Base-by-base conservation (phyloP, 2,888 invertebrate genomes). In the Hypolimnas misippus region DNA sequence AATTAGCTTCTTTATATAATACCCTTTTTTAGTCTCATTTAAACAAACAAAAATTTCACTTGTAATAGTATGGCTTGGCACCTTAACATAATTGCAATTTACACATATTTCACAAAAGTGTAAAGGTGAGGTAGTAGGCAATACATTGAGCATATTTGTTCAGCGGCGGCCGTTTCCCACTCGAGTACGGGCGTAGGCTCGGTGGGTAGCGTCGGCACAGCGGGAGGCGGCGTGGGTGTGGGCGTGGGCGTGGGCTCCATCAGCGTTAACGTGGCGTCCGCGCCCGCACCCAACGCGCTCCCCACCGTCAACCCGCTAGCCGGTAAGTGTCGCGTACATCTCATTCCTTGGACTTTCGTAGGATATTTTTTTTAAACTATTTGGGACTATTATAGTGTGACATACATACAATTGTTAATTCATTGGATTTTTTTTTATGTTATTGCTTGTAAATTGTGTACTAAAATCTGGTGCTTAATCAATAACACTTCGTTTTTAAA, bases 131-230 rank as follows among this genome's bases (percentile, higher is more conserved):
- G 8, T 29, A 29, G 12, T 14, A 17, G 3, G 5, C 19, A 33
- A 29, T 19, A 53, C 50, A 55, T 42, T 60, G 21, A 49, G 33
- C 35, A 54, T 63, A 50, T 49, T 63, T 66, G 49, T 63, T 17
- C 57, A 74, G 82, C 75, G 65, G 81, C 75, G 61, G 80, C 70
- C 62, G 84, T 75, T 62, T 74, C 78, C 55, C 80, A 82, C 68
- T 71, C 79, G 70, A 74, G 73, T 70, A 72, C 78, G 67, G 78
- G 78, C 54, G 78, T 73, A 35, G 73, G 74, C 35, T 64, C 64
- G 21, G 73, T 65, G 60, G 71, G 62, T 53, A 67, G 68, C 50
- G 69, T 68, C 49, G 76, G 73, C 38, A 72, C 53, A 25, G 49
- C 52, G 49, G 54, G 55, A 12, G 72, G 66, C 58, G 70, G 69